phyloP scores from a whole-genome alignment of 1,140 invertebrate species.

The Drosophila dunni region DNA sequence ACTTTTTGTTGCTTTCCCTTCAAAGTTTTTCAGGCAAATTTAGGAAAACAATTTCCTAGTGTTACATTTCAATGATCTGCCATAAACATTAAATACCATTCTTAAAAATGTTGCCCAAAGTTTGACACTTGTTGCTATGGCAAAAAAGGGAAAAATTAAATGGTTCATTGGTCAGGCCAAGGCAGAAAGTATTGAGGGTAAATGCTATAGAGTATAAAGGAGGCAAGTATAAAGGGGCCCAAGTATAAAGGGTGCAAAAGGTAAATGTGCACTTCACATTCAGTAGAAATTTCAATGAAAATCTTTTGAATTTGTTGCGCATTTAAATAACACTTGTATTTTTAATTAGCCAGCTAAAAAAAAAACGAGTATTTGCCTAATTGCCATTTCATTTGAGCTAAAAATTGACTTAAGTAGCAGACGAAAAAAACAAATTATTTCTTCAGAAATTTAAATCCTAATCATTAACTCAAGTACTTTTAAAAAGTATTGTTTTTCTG shows the following conservation, averaged over 20 bases:
- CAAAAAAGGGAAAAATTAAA: background rate
- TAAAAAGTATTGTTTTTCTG: background rate
- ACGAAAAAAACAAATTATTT: constrained; percentile 19
- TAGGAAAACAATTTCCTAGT: constrained; percentile 31
- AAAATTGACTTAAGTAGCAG: constrained; percentile 4
- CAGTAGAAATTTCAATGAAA: constrained; percentile 29
- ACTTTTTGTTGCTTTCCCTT: background rate
- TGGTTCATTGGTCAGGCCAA: background rate
- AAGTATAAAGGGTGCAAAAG: too few species aligned
- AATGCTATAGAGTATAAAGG: background rate
- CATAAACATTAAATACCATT: constrained; percentile 29
- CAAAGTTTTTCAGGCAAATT: constrained; percentile 14
- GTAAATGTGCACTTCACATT: constrained; percentile 36
- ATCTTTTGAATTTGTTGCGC: constrained; percentile 48
- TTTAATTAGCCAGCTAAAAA: constrained; percentile 18
- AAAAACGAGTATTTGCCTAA: constrained; percentile 47
- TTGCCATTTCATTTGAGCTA: constrained; percentile 53
- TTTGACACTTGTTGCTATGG: constrained; percentile 36
- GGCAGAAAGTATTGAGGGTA: background rate
- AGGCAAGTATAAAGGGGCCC: background rate
- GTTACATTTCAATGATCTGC: constrained; percentile 37
- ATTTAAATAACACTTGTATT: constrained; percentile 40
- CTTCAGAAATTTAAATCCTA: background rate
- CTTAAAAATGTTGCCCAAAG: constrained; percentile 1
- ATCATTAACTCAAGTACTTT: background rate